phyloP scores from a whole-genome alignment of 1,140 invertebrate species.

The Leptopilina boulardi region DNA sequence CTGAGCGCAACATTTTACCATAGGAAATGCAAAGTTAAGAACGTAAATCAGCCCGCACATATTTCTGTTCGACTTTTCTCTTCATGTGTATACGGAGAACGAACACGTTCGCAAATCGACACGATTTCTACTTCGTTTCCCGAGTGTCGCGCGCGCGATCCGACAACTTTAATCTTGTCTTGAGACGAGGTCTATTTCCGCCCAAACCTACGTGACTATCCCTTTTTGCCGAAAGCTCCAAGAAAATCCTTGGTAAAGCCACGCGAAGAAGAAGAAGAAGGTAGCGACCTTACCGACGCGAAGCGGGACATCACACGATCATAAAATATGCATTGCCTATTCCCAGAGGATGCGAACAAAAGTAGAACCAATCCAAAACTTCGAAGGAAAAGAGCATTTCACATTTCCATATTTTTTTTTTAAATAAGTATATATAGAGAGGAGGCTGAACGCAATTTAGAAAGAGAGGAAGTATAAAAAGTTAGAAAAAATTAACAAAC shows the following conservation, averaged over 20 bases:
- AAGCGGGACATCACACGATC: constrained; percentile 54
- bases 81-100: neutral
- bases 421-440: constrained; percentile 32
- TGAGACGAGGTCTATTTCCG: constrained; percentile 46
- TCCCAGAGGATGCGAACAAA: constrained; percentile 59
- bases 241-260: constrained; percentile 47
- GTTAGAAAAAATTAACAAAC: constrained; percentile 34
- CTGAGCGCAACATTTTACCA: constrained; percentile 17
- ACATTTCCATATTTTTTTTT: constrained; percentile 70
- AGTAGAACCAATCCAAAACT: constrained; percentile 59
- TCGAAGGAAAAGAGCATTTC: constrained; percentile 50
- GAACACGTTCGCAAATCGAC: constrained; percentile 43
- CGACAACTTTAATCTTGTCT: constrained; percentile 56
- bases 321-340: constrained; percentile 73
- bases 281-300: constrained; percentile 34
- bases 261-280: no score
- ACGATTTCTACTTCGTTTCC: constrained; percentile 55
- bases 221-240: constrained; percentile 49
- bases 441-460: constrained; percentile 27
- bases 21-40: constrained; percentile 22
- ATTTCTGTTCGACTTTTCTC: constrained; percentile 7
- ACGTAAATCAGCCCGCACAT: constrained; percentile 24
- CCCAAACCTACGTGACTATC: constrained; percentile 54
- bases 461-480: constrained; percentile 19
- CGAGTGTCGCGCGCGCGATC: constrained; percentile 47